A percentile compares a stretch with the other conserved stretches of the same genome.
Evolutionary conservation across 2,797 vertebrate genomes (phyloP).

Genomic region (Sebastes iracundus): DNA sequence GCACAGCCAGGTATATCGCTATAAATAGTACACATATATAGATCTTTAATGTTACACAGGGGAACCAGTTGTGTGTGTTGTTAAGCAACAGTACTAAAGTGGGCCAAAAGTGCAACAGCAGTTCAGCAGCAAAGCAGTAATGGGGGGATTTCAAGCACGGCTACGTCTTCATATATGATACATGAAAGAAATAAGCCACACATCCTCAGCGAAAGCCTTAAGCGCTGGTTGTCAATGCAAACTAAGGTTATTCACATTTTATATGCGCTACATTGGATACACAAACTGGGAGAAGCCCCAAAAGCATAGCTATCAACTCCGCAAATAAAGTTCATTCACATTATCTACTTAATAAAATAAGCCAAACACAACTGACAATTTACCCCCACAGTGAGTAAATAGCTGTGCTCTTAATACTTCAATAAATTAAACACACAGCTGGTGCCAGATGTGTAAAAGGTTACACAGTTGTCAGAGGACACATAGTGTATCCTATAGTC

Average conservation of each 20-base stretch:
- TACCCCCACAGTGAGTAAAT: slow-evolving; percentile 10
- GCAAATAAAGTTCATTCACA: slow-evolving; percentile 24
- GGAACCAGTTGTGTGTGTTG: background rate
- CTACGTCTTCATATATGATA: background rate
- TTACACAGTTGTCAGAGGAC: slow-evolving; percentile 37
- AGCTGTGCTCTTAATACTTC: slow-evolving; percentile 4
- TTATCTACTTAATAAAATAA: slow-evolving; percentile 20
- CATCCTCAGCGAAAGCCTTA: slow-evolving; percentile 1
- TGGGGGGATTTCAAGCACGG: background rate
- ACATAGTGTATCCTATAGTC: slow-evolving; percentile 38
- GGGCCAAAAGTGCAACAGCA: slow-evolving; percentile 1
- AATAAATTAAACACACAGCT: slow-evolving; percentile 1
- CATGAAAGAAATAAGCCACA: slow-evolving; percentile 14
- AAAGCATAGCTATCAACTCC: slow-evolving; percentile 14
- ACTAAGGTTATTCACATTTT: slow-evolving; percentile 14
- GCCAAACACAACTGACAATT: slow-evolving; percentile 24
- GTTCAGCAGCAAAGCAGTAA: background rate
- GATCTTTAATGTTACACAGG: background rate
- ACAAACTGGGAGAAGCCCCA: slow-evolving; percentile 17
- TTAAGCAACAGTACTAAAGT: background rate
- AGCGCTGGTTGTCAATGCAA: slow-evolving; percentile 1
- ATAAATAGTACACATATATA: background rate
- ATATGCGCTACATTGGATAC: background rate
- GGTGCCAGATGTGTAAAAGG: slow-evolving; percentile 15
- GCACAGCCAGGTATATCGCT: background rate